Evolutionary conservation across 2,888 invertebrate species (phyloP).

Genomic region (Colostygia pectinataria): DNA sequence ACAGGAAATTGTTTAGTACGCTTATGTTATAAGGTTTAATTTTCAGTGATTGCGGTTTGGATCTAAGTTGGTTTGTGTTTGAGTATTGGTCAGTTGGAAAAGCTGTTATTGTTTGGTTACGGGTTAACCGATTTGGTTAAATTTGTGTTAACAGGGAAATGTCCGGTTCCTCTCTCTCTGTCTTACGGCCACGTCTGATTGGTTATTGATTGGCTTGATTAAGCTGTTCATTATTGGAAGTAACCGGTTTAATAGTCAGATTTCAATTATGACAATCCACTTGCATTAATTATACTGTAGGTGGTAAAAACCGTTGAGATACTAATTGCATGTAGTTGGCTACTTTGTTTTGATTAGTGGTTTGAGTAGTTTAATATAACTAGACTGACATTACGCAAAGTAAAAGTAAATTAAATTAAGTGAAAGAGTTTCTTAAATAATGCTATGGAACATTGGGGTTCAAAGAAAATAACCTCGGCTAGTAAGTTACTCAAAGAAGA

Average conservation of each 20-base stretch:
- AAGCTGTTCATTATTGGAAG: constrained; percentile 61
- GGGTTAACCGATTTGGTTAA: constrained; percentile 83
- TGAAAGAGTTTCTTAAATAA: no score
- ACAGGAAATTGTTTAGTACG: constrained; percentile 32
- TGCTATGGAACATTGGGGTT: no score
- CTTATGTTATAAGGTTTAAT: constrained; percentile 14
- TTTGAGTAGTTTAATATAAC: not conserved
- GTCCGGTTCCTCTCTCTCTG: constrained; percentile 61
- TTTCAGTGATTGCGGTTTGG: constrained; percentile 18
- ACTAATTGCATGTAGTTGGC: constrained; percentile 8
- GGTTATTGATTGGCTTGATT: constrained; percentile 71
- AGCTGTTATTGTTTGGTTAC: constrained; percentile 82
- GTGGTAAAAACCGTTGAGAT: not conserved
- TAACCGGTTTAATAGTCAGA: constrained; percentile 43
- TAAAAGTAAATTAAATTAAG: no score
- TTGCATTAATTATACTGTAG: constrained; percentile 9
- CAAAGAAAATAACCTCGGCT: not conserved
- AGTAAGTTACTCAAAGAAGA: constrained; percentile 21
- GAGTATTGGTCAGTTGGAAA: constrained; percentile 71
- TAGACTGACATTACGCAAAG: no score
- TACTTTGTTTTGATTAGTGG: not conserved
- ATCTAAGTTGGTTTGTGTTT: constrained; percentile 35
- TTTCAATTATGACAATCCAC: constrained; percentile 25
- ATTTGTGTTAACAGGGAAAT: constrained; percentile 79
- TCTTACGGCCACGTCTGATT: constrained; percentile 56